Evolutionary conservation across 92 coral and sea anemone species (phyloP), one percentile per base, ranked within the genome.

Genomic region (Siderastrea siderea): DNA sequence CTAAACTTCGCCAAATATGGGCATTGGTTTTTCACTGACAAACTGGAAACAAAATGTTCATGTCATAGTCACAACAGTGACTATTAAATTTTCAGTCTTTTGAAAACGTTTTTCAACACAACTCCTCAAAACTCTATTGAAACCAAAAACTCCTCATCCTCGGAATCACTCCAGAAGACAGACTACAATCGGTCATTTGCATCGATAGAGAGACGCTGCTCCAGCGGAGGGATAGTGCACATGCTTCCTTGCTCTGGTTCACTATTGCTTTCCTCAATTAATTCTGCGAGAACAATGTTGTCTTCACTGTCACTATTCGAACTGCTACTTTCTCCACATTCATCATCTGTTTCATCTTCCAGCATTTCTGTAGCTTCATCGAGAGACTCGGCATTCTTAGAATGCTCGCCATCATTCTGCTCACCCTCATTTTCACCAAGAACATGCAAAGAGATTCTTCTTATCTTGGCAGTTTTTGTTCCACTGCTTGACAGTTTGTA

Each of bases 211-310:
- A 0, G 15, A 26, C 12, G 1, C 2, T 17, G 10, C 47, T 5
- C 47, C 6, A 3, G 9, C 12, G 3, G n/a, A 13, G 47, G 5
- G 4, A 46, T 7, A 43, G 46, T 1, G 14, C 4, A 14, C n/a
- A 63, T 1, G 5, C 19, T 63, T 0, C 26, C 73, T 1, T 49
- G 72, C 55, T 65, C 62, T 66, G 75, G 47, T 15, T 79, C 55
- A 6, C 48, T 45, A 9, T 62, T 62, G 26, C 68, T 48, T 52
- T 5, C n/a, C 1, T 16, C 65, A 8, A 66, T 4, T 60, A 48
- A 80, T 55, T 66, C 64, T 50, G 66, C 51, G 4, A 67, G 77
- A 53, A 81, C 77, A 81, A 38, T 81, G 60, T 66, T 77, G 5
- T 52, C 77, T 12, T 53, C 55, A 50, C 86, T 68, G 7, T 81